Base-by-base conservation (phyloP, 2,113 vertebrate species). In the Chloroceryle aenea region DNA sequence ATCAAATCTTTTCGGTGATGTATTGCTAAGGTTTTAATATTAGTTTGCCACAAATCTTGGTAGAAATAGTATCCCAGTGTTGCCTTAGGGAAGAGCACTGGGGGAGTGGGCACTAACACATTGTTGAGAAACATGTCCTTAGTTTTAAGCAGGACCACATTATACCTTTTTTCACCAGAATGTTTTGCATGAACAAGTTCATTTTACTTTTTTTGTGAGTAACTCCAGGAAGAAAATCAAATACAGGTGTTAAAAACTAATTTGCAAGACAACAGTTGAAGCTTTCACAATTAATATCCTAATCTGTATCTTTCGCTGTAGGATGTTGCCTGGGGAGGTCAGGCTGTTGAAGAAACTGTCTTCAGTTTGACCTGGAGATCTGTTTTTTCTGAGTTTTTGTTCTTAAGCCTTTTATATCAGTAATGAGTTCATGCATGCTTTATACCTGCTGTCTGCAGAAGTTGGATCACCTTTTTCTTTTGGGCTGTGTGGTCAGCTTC, bases 381-480 rank as follows among this genome's bases (percentile, higher is more conserved):
- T 53, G 12, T 12, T 78, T 78, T 87, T 67, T 79, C 48, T 32
- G 36, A 68, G 58, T 75, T 79, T 91, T 66, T 85, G 45, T 84
- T 90, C 69, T 68, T 91, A 78, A 87, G 42, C 22, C 66, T 81
- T 93, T 86, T 72, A 6, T 89, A 30, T 80, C 86, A 82, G 43
- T 75, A 58, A 79, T 87, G 87, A 89, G 61, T 61, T 94, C 36
- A 45, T 82, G n/a, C 82, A 58, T 72, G 74, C 64, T 91, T 89
- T 75, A 75, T 83, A 32, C 29, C 58, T 61, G 47, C 73, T 87
- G 36, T 78, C 75, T 86, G n/a, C 71, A 76, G 83, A 87, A 73
- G 58, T 34, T 75, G 45, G 36, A 38, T 91, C 66, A 38, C 45
- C 12, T 64, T 81, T 48, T 92, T 83, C 76, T 71, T 13, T 66